Conservation (phyloP, 2,113 vertebrate genomes). For the Beaufortia kweichowensis region DNA sequence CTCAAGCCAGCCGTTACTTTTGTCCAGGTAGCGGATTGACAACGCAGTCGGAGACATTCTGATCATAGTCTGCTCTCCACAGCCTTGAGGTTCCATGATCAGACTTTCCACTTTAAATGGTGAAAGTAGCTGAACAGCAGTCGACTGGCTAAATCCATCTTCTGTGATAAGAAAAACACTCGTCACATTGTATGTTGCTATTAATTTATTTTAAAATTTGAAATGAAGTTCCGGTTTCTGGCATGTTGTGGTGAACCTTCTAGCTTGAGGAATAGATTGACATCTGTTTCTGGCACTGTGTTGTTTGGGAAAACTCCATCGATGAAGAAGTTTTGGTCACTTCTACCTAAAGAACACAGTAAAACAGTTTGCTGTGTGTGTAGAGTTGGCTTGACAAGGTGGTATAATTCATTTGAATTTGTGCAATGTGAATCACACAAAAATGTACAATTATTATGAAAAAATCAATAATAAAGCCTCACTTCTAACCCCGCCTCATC, state of each 20-base stretch:
- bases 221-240: too few relatives aligned
- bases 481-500: too few relatives aligned
- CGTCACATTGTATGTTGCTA: too few relatives aligned
- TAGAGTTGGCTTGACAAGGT: background rate
- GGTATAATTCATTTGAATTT: background rate
- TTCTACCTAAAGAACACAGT: slow-evolving; percentile 54
- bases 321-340: background rate
- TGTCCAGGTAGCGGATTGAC: slow-evolving; percentile 80
- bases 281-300: slow-evolving; percentile 60
- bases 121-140: slow-evolving; percentile 69
- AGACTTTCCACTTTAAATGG: slow-evolving; percentile 65
- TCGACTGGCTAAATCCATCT: slow-evolving; percentile 58
- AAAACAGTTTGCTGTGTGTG: background rate
- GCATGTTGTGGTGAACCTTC: slow-evolving; percentile 61
- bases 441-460: too few relatives aligned
- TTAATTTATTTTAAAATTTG: too few relatives aligned
- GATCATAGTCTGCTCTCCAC: slow-evolving; percentile 81
- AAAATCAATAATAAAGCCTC: too few relatives aligned
- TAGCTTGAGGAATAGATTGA: slow-evolving; percentile 68
- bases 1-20: slow-evolving; percentile 73
- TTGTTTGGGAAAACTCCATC: slow-evolving; percentile 64
- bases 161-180: slow-evolving; percentile 42
- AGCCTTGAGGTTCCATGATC: slow-evolving; percentile 72
- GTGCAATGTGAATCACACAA: too few relatives aligned
- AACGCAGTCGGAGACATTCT: slow-evolving; percentile 71